phyloP scores from a whole-genome alignment of 2,888 invertebrate species.

The Chrysomela aeneicollis region DNA sequence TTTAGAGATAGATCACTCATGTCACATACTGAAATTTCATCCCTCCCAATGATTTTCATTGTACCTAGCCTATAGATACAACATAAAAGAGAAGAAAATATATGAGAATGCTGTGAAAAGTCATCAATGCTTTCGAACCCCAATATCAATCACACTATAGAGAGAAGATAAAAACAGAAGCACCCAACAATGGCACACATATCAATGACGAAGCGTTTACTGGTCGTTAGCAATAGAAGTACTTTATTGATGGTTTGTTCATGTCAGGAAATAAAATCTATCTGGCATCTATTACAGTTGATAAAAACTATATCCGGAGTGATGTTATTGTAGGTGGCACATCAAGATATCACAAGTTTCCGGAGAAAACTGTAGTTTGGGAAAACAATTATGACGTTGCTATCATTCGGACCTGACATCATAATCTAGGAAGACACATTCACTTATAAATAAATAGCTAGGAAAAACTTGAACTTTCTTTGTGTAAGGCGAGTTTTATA shows the following conservation, averaged over 20 bases:
- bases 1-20: no score
- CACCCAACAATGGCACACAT: slow-evolving; percentile 21
- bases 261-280: slow-evolving; percentile 31
- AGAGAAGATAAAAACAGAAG: slow-evolving; percentile 11
- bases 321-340: background rate
- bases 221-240: slow-evolving; percentile 33
- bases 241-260: slow-evolving; percentile 32
- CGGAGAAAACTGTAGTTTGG: background rate
- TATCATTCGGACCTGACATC: no score
- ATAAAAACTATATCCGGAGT: slow-evolving; percentile 31
- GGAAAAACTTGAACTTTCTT: no score
- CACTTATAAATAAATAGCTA: no score
- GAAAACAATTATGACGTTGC: no score
- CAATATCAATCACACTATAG: background rate
- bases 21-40: no score
- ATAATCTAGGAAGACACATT: no score
- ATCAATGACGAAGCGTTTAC: slow-evolving; percentile 24
- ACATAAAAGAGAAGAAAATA: no score
- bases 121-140: background rate
- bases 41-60: no score
- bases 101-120: no score
- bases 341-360: background rate
- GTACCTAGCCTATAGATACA: no score
- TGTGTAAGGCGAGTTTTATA: no score
- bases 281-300: slow-evolving; percentile 34